phyloP scores from a whole-genome alignment of 2,797 vertebrate genomes.

The Sebastolobus alascanus region DNA sequence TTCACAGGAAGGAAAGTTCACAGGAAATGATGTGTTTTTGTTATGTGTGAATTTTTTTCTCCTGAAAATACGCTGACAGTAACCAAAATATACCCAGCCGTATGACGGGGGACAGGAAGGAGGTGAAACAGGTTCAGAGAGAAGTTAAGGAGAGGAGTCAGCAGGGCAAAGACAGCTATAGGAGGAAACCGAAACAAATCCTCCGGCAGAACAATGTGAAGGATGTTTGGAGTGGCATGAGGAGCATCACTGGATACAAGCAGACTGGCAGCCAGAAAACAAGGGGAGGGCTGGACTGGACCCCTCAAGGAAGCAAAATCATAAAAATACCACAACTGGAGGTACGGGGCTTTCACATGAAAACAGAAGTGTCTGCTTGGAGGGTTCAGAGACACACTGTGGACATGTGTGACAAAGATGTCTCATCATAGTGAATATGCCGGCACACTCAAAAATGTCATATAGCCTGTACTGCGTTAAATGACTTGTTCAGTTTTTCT shows the following conservation, averaged over 20 bases:
- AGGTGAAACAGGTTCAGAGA: background rate
- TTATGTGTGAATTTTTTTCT: background rate
- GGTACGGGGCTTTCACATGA: background rate
- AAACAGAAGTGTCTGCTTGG: background rate
- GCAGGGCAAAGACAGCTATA: background rate
- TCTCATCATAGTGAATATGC: background rate
- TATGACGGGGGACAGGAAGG: background rate
- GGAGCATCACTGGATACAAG: background rate
- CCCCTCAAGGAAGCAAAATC: background rate
- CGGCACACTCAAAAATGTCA: slow-evolving; percentile 3
- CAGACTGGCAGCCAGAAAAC: background rate
- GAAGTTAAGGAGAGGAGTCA: background rate
- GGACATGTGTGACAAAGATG: slow-evolving; percentile 27
- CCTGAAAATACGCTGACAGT: background rate
- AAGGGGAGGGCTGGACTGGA: too few relatives aligned
- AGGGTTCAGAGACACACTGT: background rate
- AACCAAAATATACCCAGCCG: background rate
- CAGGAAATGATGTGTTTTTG: slow-evolving; percentile 26
- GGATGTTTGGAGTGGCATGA: background rate
- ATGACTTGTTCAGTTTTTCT: slow-evolving; percentile 9
- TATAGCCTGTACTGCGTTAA: background rate
- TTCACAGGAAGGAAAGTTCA: slow-evolving; percentile 17
- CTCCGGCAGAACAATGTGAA: background rate
- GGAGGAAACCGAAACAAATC: background rate
- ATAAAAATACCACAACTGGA: too few relatives aligned